Percentiles rank a stretch among this genome's conserved stretches.
These are phyloP conservation scores for Phataginus tetradactyla DNA, from an alignment of 2,797 vertebrate genomes.

Conservation along the genomic window DNA sequence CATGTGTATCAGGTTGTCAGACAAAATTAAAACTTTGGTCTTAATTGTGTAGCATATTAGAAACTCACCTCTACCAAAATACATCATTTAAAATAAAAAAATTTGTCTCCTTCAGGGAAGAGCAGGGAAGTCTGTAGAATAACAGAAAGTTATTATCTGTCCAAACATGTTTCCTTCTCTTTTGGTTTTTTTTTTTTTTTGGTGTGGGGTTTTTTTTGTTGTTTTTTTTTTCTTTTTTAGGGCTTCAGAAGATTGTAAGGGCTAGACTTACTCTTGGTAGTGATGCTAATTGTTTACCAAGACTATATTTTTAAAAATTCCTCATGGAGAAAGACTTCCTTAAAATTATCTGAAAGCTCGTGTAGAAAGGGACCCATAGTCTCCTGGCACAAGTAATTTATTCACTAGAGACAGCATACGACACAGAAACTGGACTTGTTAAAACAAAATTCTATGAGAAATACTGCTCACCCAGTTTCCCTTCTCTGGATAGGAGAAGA, in stretches of 20 bases:
- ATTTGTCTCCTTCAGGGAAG: not conserved
- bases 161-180: not conserved
- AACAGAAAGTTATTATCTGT: not conserved
- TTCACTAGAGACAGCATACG: not conserved
- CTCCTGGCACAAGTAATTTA: not conserved
- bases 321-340: not conserved
- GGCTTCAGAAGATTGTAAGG: not conserved
- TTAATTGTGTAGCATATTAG: not conserved
- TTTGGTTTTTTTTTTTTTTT: not conserved
- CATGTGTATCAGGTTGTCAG: not conserved
- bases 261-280: not conserved
- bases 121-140: not conserved
- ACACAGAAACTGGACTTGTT: not conserved
- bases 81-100: not conserved
- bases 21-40: not conserved
- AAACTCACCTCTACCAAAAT: not conserved
- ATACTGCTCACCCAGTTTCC: not conserved
- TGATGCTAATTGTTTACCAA: not conserved
- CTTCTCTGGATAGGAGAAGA: not conserved
- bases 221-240: not conserved
- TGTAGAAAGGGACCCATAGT: not conserved
- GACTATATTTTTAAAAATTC: not conserved
- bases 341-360: not conserved
- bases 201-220: too few species aligned
- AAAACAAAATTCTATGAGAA: not conserved